Evolutionary conservation across 2,113 vertebrate species (phyloP).

Genomic region (Lates calcarifer): DNA sequence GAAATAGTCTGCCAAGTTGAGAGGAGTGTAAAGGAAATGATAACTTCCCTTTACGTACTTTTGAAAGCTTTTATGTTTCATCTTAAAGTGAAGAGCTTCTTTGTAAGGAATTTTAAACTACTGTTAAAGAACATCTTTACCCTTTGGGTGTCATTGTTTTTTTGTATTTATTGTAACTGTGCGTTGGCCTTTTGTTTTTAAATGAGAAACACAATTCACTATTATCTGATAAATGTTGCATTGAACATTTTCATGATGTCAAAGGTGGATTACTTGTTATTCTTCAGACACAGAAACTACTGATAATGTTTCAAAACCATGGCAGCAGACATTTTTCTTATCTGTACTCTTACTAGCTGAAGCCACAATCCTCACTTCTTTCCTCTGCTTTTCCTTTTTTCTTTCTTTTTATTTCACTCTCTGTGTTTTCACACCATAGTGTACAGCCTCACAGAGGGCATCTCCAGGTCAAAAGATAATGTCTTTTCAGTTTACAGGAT

Average conservation of each 20-base stretch:
- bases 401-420: slow-evolving; percentile 5
- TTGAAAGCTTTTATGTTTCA: slow-evolving; percentile 32
- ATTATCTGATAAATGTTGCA: slow-evolving; percentile 29
- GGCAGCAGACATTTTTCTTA: slow-evolving; percentile 60
- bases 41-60: background rate
- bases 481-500: slow-evolving; percentile 91
- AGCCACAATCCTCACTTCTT: slow-evolving; percentile 28
- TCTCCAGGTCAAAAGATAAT: slow-evolving; percentile 92
- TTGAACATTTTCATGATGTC: slow-evolving; percentile 55
- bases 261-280: slow-evolving; percentile 73
- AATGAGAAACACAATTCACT: slow-evolving; percentile 49
- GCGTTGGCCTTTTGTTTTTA: slow-evolving; percentile 31
- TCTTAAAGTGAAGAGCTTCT: slow-evolving; percentile 15
- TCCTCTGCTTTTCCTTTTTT: slow-evolving; percentile 4
- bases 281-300: slow-evolving; percentile 50
- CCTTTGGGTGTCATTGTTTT: slow-evolving; percentile 44
- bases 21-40: background rate
- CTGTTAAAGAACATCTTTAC: slow-evolving; percentile 24
- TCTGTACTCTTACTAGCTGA: slow-evolving; percentile 39
- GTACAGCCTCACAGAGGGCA: slow-evolving; percentile 88
- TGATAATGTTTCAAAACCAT: slow-evolving; percentile 49
- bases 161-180: slow-evolving; percentile 22
- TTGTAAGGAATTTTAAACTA: slow-evolving; percentile 5
- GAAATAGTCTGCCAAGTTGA: background rate
- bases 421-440: slow-evolving; percentile 81